phyloP scores from a whole-genome alignment of 1,140 invertebrate species.

The Triops cancriformis region DNA sequence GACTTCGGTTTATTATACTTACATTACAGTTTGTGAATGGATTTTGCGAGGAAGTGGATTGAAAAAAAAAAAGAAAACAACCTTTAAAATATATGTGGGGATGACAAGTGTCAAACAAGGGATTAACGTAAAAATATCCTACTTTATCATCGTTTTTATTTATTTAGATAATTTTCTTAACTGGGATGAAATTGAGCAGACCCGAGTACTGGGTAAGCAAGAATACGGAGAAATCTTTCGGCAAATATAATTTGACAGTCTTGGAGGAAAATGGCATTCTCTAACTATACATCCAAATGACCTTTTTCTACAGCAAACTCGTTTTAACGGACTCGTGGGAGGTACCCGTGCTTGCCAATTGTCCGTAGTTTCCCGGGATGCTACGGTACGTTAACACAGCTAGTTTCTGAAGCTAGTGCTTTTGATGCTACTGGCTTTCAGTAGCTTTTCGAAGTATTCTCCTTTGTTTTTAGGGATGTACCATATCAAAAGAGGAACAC shows the following conservation, averaged over 20 bases:
- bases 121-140: background rate
- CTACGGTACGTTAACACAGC: no score
- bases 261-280: background rate
- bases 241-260: background rate
- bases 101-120: background rate
- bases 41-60: constrained; percentile 7
- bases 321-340: no score
- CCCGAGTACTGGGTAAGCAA: background rate
- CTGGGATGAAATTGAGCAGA: background rate
- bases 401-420: no score
- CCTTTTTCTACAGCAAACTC: background rate
- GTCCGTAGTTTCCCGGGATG: no score
- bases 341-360: no score
- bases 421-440: no score
- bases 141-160: background rate
- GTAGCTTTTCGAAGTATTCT: no score
- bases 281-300: background rate
- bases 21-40: background rate
- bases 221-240: background rate
- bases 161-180: background rate
- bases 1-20: background rate
- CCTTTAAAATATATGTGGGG: background rate
- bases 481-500: no score
- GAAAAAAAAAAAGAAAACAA: background rate
- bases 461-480: no score